Conservation (phyloP, 1,140 invertebrate species). For the Procambarus virginalis region DNA sequence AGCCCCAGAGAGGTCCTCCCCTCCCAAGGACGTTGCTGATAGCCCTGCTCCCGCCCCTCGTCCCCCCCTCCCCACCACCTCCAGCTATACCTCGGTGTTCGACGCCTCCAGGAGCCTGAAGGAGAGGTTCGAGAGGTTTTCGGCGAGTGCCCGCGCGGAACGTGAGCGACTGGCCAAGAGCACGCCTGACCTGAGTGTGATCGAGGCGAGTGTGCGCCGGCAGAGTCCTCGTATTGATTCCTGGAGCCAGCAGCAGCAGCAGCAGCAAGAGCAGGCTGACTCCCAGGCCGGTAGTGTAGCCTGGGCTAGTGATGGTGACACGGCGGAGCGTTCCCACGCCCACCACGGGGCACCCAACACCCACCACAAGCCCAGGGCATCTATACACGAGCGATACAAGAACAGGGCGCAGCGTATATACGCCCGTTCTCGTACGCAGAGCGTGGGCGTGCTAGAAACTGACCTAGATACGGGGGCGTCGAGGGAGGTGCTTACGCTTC, state of each 20-base stretch:
- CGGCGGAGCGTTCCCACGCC: constrained; percentile 70
- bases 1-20: constrained; percentile 41
- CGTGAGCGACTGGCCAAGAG: constrained; percentile 71
- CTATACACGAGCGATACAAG: constrained; percentile 52
- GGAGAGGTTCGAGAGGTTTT: constrained; percentile 70
- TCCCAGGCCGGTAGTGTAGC: constrained; percentile 44
- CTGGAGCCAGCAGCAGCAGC: constrained; percentile 46
- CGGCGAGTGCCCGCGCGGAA: constrained; percentile 68
- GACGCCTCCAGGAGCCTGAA: constrained; percentile 59
- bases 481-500: constrained; percentile 38
- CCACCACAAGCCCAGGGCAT: constrained; percentile 31
- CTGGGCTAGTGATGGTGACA: constrained; percentile 72
- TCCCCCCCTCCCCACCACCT: background rate
- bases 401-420: constrained; percentile 43
- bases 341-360: constrained; percentile 49
- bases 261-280: constrained; percentile 44
- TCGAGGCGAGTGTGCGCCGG: constrained; percentile 68
- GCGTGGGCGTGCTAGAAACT: constrained; percentile 85
- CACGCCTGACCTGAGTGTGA: constrained; percentile 70
- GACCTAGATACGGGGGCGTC: constrained; percentile 81
- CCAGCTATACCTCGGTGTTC: constrained; percentile 25
- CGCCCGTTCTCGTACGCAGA: constrained; percentile 51
- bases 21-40: constrained; percentile 25
- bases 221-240: constrained; percentile 63
- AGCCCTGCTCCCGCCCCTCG: background rate